Percentiles rank a stretch among this genome's conserved stretches.
Conservation (phyloP, 2,113 vertebrate species). For the Myanophis thanlyinensis region DNA sequence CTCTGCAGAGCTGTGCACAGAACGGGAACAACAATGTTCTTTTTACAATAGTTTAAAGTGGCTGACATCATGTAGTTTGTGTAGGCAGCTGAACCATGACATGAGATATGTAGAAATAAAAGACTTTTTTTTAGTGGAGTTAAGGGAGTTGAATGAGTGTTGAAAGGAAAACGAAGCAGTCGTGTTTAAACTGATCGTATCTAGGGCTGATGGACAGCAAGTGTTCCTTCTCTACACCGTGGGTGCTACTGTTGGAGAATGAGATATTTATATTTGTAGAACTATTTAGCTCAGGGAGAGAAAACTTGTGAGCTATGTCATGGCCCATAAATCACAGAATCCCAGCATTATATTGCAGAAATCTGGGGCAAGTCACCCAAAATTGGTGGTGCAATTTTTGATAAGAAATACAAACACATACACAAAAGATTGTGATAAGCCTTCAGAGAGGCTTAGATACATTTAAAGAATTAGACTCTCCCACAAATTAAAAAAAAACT, state of each 20-base stretch:
- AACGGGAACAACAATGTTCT: background rate
- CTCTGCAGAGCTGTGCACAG: background rate
- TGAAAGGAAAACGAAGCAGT: background rate
- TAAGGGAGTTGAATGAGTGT: background rate
- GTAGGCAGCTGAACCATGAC: background rate
- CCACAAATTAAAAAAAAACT: background rate
- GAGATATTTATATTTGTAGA: background rate
- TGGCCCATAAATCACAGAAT: background rate
- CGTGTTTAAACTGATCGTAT: background rate
- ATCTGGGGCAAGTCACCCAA: background rate
- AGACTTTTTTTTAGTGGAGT: background rate
- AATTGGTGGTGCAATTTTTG: background rate
- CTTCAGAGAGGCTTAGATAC: background rate
- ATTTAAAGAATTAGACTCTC: background rate
- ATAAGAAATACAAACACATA: background rate
- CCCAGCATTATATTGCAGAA: background rate
- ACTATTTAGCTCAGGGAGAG: background rate
- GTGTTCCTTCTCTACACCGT: background rate
- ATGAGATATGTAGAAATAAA: background rate
- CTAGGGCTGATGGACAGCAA: background rate
- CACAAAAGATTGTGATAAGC: background rate
- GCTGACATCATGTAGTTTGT: background rate
- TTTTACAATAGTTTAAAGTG: background rate
- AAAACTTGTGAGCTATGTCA: background rate
- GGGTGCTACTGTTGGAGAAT: background rate